phyloP scores from a whole-genome alignment of 2,888 invertebrate genomes.

The Drosophila sordidula region DNA sequence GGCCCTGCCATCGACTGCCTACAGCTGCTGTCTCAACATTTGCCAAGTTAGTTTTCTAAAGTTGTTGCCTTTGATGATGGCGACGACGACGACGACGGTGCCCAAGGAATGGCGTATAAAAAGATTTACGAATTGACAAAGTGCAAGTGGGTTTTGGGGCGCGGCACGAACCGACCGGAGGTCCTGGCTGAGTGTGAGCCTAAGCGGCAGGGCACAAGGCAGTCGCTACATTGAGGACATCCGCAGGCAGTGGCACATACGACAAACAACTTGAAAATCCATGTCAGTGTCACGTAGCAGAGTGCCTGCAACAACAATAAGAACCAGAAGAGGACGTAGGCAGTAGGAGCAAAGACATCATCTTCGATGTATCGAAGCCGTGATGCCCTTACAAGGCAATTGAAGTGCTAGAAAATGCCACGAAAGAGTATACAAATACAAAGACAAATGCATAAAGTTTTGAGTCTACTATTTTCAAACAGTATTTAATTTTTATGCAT shows the following conservation, averaged over 20 bases:
- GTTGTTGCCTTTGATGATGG: slow-evolving; percentile 75
- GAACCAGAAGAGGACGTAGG: slow-evolving; percentile 28
- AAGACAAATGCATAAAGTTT: no score
- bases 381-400: slow-evolving; percentile 49
- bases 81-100: slow-evolving; percentile 47
- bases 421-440: background rate
- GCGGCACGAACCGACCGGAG: slow-evolving; percentile 36
- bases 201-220: slow-evolving; percentile 37
- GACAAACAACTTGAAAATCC: slow-evolving; percentile 78
- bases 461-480: no score
- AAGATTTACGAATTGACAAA: slow-evolving; percentile 81
- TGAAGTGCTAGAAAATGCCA: background rate
- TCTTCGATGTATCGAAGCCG: slow-evolving; percentile 35
- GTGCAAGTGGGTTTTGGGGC: slow-evolving; percentile 68
- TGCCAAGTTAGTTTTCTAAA: slow-evolving; percentile 68
- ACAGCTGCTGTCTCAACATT: slow-evolving; percentile 52
- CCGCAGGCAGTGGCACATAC: slow-evolving; percentile 62
- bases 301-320: slow-evolving; percentile 57
- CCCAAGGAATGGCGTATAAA: slow-evolving; percentile 61
- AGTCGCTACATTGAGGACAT: slow-evolving; percentile 59
- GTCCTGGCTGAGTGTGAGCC: slow-evolving; percentile 30
- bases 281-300: slow-evolving; percentile 83
- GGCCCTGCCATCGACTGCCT: slow-evolving; percentile 21
- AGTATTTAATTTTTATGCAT: no score
- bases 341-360: slow-evolving; percentile 38